A percentile compares a stretch with the other conserved stretches of the same genome.
Conservation (phyloP, 2,888 invertebrate genomes). For the Graphium colonna region DNA sequence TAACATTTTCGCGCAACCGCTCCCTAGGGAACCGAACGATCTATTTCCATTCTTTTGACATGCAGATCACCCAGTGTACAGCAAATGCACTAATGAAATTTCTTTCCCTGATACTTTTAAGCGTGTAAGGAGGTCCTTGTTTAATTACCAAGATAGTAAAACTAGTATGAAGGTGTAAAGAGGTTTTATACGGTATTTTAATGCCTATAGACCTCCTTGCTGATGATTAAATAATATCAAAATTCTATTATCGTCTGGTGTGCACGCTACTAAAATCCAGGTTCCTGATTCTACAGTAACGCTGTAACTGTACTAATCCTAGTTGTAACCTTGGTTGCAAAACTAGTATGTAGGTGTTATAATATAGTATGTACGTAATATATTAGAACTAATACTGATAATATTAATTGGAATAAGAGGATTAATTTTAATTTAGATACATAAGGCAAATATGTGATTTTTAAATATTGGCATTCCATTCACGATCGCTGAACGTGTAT, state of each 20-base stretch:
- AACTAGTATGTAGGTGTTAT: too few species aligned
- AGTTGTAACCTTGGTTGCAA: too few species aligned
- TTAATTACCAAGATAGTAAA: not conserved
- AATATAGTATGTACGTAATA: too few species aligned
- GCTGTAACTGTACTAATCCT: too few species aligned
- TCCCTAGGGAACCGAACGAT: conserved; percentile 42
- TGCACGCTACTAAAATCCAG: not conserved
- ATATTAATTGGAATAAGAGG: too few species aligned
- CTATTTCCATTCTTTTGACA: conserved; percentile 46
- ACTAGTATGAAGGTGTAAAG: too few species aligned
- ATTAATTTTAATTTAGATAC: too few species aligned
- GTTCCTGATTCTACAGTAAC: too few species aligned
- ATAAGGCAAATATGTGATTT: too few species aligned
- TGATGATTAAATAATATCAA: not conserved
- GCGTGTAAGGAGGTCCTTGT: not conserved
- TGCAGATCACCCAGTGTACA: conserved; percentile 23
- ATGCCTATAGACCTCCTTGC: not conserved
- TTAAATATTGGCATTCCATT: too few species aligned
- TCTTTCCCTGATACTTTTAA: not conserved
- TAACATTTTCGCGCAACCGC: conserved; percentile 40
- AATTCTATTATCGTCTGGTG: not conserved
- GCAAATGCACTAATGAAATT: conserved; percentile 18
- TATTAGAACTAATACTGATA: too few species aligned
- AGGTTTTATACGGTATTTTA: not conserved
- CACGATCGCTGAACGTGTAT: too few species aligned